Conservation (phyloP, 2,113 vertebrate species). For the Petromus typicus region DNA sequence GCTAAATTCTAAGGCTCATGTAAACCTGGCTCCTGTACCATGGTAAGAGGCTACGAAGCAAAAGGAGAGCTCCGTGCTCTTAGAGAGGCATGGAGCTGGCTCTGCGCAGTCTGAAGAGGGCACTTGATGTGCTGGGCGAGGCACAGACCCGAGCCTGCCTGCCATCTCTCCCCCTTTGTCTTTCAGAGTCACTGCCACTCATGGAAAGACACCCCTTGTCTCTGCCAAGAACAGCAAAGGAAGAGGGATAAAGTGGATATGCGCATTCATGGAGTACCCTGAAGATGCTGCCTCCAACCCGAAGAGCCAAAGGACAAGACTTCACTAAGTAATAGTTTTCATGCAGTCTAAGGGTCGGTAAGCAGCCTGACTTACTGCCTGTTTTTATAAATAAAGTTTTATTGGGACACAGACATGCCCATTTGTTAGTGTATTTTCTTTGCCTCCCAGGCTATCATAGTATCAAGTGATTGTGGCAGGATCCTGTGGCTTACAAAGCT, state of each 20-base stretch:
- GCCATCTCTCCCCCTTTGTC: slow-evolving; percentile 67
- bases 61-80: slow-evolving; percentile 66
- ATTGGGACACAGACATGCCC: neutral
- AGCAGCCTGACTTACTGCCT: neutral
- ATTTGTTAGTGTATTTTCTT: neutral
- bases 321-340: neutral
- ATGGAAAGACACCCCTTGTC: neutral
- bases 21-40: slow-evolving; percentile 25
- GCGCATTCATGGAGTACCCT: neutral
- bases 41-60: slow-evolving; percentile 37
- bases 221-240: neutral
- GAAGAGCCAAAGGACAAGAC: neutral
- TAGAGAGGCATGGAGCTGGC: slow-evolving; percentile 45
- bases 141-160: slow-evolving; percentile 47
- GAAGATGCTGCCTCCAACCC: neutral
- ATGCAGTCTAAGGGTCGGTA: neutral
- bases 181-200: slow-evolving; percentile 59
- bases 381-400: slow-evolving; percentile 64
- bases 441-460: neutral
- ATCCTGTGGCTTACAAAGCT: neutral
- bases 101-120: slow-evolving; percentile 53
- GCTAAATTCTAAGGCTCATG: slow-evolving; percentile 55
- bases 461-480: neutral
- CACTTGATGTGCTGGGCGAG: slow-evolving; percentile 48
- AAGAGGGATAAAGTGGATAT: neutral